Evolutionary conservation across 2,888 invertebrate species (phyloP).

Genomic region (Scaeva pyrastri): DNA sequence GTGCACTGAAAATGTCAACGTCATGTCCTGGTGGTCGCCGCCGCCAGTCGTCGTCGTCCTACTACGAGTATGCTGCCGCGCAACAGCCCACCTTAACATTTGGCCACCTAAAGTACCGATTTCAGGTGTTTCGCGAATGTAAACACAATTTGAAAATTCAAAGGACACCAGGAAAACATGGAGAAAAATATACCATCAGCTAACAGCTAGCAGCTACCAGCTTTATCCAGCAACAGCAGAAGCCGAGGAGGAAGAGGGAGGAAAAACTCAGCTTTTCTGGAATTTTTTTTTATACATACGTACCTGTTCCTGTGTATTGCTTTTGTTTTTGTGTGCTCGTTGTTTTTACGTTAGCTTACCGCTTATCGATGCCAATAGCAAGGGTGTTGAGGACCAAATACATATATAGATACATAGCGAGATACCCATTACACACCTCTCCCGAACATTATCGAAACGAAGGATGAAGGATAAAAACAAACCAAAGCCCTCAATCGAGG

Average conservation of each 20-base stretch:
- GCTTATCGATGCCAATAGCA: conserved; percentile 53
- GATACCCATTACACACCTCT: not conserved
- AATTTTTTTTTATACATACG: no score
- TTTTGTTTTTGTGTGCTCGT: conserved; percentile 7
- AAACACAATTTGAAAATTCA: conserved; percentile 65
- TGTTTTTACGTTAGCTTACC: conserved; percentile 2
- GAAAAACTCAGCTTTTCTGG: conserved; percentile 17
- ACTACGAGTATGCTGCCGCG: no score
- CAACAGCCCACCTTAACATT: conserved; percentile 29
- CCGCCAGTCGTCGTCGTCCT: conserved; percentile 16
- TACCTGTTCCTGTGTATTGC: no score
- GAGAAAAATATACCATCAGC: conserved; percentile 5
- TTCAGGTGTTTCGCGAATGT: conserved; percentile 71
- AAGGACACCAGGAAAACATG: conserved; percentile 32
- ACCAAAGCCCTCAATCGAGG: conserved; percentile 66
- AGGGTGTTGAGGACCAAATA: conserved; percentile 34
- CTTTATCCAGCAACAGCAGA: no score
- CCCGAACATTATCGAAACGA: conserved; percentile 31
- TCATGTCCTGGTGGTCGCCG: conserved; percentile 26
- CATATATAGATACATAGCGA: not conserved
- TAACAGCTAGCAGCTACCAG: no score
- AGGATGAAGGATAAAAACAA: conserved; percentile 68
- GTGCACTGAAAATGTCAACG: conserved; percentile 62
- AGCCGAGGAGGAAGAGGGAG: no score
- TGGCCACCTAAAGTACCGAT: conserved; percentile 56